Evolutionary conservation across 2,113 vertebrate genomes (phyloP), one percentile per base, ranked within the genome.

Genomic region (Corythaixoides concolor): DNA sequence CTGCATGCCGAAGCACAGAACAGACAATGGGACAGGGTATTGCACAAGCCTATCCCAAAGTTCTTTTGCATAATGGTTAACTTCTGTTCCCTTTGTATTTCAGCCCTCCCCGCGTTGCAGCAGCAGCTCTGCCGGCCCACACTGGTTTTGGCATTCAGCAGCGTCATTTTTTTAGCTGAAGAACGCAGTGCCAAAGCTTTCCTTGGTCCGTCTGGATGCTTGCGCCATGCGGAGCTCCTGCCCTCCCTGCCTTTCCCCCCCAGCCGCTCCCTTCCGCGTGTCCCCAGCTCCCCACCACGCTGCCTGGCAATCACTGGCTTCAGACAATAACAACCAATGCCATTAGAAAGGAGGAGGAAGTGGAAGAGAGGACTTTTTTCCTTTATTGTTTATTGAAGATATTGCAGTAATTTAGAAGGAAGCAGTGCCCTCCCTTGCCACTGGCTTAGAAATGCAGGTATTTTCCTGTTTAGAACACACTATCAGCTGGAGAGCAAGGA

Each of bases 151-250:
- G 68, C 50, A 22, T 33, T 37, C 43, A 27, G 55, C 60, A 68
- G 43, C 1, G 0, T 9, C 66, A n/a, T n/a, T n/a, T 53, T 74
- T 45, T 47, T 15, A 79, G 37, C 9, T 75, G 12, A 59, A 58
- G 22, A 49, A 37, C 0, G 0, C 1, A 52, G 5, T 2, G 3
- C 37, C 43, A 52, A 35, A 53, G 68, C 50, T 69, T 19, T 33
- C 58, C 85, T 59, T 22, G 37, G 11, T 27, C 15, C 0, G 0
- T 5, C 37, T 23, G 35, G 47, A 83, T 39, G 39, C 32, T 73
- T n/a, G 18, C 0, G 3, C 49, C 47, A 49, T 2, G 16, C 47
- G 2, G 8, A 63, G 49, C 78, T 73, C 17, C 18, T 39, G 43
- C 28, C 55, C 24, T 72, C 55, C n/a, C n/a, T n/a, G n/a, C n/a